Conservation (phyloP, 2,797 vertebrate species). For the Characodon lateralis region DNA sequence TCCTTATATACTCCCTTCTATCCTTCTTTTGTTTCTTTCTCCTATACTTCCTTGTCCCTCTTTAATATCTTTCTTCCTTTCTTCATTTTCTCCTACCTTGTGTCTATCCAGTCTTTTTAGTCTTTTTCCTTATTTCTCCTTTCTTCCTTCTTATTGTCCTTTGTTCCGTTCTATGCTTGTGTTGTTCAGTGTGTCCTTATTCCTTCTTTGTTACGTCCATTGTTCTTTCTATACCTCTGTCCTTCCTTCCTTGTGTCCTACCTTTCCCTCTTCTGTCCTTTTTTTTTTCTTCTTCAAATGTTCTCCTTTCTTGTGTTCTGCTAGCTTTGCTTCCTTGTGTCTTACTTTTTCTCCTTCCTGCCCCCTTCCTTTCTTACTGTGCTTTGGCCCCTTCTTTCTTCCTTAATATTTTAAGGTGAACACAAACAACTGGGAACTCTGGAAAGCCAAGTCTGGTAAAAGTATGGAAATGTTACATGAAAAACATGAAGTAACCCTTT, state of each 20-base stretch:
- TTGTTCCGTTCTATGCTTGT: not conserved
- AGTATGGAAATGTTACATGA: not conserved
- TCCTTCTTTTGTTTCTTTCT: no score
- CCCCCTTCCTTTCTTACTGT: not conserved
- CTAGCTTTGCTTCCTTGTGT: not conserved
- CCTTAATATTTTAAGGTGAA: not conserved
- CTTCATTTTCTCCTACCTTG: no score
- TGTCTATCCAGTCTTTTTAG: not conserved
- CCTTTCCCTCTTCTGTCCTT: not conserved
- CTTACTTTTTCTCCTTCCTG: not conserved
- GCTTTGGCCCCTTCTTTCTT: not conserved
- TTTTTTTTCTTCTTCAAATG: not conserved
- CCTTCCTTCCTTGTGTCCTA: not conserved
- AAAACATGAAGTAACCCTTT: not conserved
- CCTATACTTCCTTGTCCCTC: no score
- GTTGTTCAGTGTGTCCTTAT: no score
- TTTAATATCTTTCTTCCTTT: not conserved
- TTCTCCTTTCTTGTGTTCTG: not conserved
- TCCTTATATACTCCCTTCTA: not conserved
- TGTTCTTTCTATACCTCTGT: not conserved
- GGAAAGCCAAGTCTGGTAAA: not conserved
- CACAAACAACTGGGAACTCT: not conserved
- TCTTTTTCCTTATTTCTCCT: not conserved
- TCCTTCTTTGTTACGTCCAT: not conserved
- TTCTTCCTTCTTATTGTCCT: not conserved